Percentiles rank a stretch among this genome's conserved stretches.
Evolutionary conservation across 2,888 invertebrate genomes (phyloP).

Genomic region (Nemotelus nigrinus): DNA sequence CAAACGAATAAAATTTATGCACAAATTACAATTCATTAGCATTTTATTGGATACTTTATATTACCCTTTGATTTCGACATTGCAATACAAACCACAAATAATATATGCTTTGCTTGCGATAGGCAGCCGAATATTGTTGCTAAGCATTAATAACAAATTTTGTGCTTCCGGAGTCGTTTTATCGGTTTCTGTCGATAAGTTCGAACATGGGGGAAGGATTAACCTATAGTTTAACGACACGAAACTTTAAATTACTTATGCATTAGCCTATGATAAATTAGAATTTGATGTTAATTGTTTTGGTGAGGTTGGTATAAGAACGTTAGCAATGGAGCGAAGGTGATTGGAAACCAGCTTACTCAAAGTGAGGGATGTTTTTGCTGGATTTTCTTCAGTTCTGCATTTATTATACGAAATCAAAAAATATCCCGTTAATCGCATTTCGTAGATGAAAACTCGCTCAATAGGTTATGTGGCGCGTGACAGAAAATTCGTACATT

Average conservation of each 20-base stretch:
- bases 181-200: conserved; percentile 12
- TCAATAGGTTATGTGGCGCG: too few species aligned
- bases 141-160: conserved; percentile 15
- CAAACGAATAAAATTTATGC: neutral
- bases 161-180: neutral
- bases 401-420: too few species aligned
- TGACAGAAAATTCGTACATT: too few species aligned
- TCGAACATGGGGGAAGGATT: neutral
- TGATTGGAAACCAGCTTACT: too few species aligned
- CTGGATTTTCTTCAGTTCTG: too few species aligned
- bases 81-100: neutral
- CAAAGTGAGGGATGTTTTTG: too few species aligned
- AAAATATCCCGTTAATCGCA: too few species aligned
- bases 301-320: too few species aligned
- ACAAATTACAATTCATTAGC: neutral
- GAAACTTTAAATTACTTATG: neutral
- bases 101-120: neutral
- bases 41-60: conserved; percentile 12
- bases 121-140: conserved; percentile 1
- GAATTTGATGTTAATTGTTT: too few species aligned
- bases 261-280: too few species aligned
- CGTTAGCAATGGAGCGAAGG: too few species aligned
- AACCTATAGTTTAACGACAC: neutral
- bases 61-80: neutral
- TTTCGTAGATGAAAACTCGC: too few species aligned